Conservation (phyloP, 2,888 invertebrate genomes). For the Tetanocera ferruginea region DNA sequence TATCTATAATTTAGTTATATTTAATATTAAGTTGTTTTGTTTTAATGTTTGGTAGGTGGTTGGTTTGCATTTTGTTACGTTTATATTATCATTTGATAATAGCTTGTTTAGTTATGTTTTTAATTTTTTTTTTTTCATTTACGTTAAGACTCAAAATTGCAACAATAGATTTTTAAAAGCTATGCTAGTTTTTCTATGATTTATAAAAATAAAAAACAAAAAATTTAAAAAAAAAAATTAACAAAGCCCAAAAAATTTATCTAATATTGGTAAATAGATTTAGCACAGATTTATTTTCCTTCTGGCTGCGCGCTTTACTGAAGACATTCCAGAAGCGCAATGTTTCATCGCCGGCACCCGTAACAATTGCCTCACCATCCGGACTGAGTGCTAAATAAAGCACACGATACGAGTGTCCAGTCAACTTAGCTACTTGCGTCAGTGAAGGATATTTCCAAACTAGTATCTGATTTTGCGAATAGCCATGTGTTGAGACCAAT, state of each 20-base stretch:
- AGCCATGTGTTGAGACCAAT: slow-evolving; percentile 97
- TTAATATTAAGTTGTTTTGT: slow-evolving; percentile 1
- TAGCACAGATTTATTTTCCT: slow-evolving; percentile 92
- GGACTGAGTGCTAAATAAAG: slow-evolving; percentile 96
- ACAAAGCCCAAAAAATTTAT: slow-evolving; percentile 64
- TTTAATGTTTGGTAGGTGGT: slow-evolving; percentile 31
- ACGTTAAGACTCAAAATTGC: background rate
- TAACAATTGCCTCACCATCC: slow-evolving; percentile 98
- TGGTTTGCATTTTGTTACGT: background rate
- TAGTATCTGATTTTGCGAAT: slow-evolving; percentile 98
- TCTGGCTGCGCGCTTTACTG: slow-evolving; percentile 95
- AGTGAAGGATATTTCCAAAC: slow-evolving; percentile 99
- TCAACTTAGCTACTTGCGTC: slow-evolving; percentile 96
- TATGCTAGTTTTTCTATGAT: slow-evolving; percentile 7
- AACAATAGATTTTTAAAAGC: background rate
- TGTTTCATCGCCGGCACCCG: slow-evolving; percentile 98
- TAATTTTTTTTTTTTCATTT: background rate
- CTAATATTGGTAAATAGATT: slow-evolving; percentile 93
- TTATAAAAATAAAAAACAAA: background rate
- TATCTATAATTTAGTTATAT: background rate
- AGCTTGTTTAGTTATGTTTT: slow-evolving; percentile 7
- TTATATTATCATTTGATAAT: background rate
- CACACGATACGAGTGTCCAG: slow-evolving; percentile 96
- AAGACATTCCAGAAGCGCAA: slow-evolving; percentile 99
- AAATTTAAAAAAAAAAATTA: background rate